These are phyloP conservation scores for Mythimna impura DNA, from an alignment of 2,888 invertebrate species.

Conservation along the genomic window DNA sequence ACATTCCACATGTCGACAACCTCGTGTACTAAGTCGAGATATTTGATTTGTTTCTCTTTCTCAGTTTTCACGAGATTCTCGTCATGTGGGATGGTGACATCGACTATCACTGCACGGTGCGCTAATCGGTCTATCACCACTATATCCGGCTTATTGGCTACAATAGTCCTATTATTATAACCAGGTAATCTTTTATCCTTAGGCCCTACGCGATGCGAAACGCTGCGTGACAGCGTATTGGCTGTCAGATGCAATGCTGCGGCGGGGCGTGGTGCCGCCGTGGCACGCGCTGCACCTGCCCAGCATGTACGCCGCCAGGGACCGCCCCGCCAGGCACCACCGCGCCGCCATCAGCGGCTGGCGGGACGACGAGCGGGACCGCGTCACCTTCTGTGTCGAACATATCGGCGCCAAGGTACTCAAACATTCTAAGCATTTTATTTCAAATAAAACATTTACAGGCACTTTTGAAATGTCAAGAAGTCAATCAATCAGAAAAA, in stretches of 20 bases:
- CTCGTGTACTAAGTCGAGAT: too few relatives aligned
- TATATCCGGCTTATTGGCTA: too few relatives aligned
- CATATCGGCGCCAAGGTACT: slow-evolving; percentile 95
- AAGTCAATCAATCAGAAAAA: too few relatives aligned
- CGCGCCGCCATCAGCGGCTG: slow-evolving; percentile 97
- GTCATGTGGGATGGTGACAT: too few relatives aligned
- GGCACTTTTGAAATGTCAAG: too few relatives aligned
- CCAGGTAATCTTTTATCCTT: slow-evolving; percentile 11
- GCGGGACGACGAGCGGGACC: slow-evolving; percentile 95
- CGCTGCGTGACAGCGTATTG: slow-evolving; percentile 96
- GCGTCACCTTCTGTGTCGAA: slow-evolving; percentile 95
- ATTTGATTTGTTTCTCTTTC: too few relatives aligned
- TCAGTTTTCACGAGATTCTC: too few relatives aligned
- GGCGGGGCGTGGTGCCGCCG: slow-evolving; percentile 96
- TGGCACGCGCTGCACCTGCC: slow-evolving; percentile 98
- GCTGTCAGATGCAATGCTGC: slow-evolving; percentile 97
- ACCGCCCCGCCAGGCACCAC: slow-evolving; percentile 94
- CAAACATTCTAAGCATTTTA: too few relatives aligned
- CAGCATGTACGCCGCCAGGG: slow-evolving; percentile 92
- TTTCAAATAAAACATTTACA: too few relatives aligned
- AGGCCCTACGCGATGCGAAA: slow-evolving; percentile 92
- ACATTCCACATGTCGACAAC: too few relatives aligned
- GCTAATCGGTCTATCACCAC: too few relatives aligned
- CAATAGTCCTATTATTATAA: background rate
- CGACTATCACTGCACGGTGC: too few relatives aligned